Percentiles rank a stretch among this genome's conserved stretches.
These are phyloP conservation scores for Planococcus citri DNA, from an alignment of 1,140 invertebrate species.

Conservation along the genomic window DNA sequence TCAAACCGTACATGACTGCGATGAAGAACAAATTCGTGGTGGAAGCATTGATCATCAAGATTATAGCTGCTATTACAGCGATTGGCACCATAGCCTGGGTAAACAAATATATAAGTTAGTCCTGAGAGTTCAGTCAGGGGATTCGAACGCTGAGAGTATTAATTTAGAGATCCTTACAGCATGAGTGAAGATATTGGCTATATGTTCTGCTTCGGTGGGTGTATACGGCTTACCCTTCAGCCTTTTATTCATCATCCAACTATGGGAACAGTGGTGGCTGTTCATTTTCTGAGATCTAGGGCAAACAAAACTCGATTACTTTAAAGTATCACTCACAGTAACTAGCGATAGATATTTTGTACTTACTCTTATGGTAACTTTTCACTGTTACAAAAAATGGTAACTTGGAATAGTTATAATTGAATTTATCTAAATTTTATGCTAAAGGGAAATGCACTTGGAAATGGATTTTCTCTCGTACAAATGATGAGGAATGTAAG, in stretches of 20 bases:
- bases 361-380: neutral
- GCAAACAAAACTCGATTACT: too few relatives aligned
- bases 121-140: too few relatives aligned
- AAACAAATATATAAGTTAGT: neutral
- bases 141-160: too few relatives aligned
- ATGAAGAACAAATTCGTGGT: neutral
- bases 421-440: neutral
- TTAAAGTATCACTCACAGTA: too few relatives aligned
- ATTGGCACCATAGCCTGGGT: neutral
- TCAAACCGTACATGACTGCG: neutral
- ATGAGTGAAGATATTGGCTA: constrained; percentile 83
- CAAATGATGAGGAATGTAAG: neutral
- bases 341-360: too few relatives aligned
- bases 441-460: neutral
- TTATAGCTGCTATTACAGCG: neutral
- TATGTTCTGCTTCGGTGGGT: constrained; percentile 69
- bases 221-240: constrained; percentile 38
- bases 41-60: neutral
- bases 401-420: neutral
- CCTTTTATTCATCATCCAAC: constrained; percentile 7
- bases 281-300: too few relatives aligned
- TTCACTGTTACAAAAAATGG: neutral
- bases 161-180: constrained; percentile 41
- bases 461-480: neutral
- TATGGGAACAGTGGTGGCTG: too few relatives aligned